Conservation (phyloP, 2,113 vertebrate genomes). For the Pomatostomus ruficeps region DNA sequence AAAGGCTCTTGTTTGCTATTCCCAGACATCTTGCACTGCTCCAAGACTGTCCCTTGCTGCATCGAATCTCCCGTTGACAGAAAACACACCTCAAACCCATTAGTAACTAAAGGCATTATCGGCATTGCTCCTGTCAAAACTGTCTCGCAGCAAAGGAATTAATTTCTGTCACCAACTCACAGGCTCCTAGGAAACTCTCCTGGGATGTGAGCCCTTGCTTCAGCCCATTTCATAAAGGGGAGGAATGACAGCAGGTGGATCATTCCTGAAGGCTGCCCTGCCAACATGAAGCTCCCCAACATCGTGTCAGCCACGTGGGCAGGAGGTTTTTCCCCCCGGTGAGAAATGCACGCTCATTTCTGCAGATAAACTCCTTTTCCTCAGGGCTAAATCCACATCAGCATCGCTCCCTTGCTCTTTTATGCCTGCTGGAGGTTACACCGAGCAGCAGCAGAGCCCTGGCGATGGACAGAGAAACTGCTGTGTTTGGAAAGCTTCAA, state of each 20-base stretch:
- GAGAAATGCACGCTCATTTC: neutral
- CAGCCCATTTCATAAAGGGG: neutral
- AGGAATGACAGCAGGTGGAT: neutral
- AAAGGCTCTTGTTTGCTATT: neutral
- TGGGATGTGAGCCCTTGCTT: neutral
- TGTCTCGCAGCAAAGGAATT: neutral
- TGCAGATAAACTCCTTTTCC: neutral
- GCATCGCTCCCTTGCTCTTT: neutral
- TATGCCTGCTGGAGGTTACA: neutral
- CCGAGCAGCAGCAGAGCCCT: neutral
- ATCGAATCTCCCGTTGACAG: neutral
- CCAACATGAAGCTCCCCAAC: neutral
- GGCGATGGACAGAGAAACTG: neutral
- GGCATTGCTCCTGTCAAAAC: neutral
- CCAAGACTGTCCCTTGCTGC: neutral
- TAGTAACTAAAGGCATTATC: neutral
- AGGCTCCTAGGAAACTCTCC: rapidly evolving
- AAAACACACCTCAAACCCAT: neutral
- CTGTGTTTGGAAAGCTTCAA: neutral
- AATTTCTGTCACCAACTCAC: neutral
- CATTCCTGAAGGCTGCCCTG: neutral
- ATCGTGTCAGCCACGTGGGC: rapidly evolving
- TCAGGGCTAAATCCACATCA: rapidly evolving
- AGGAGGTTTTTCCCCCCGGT: rapidly evolving
- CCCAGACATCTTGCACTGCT: neutral